Percentiles rank a stretch among this genome's conserved stretches.
Evolutionary conservation across 2,888 invertebrate species (phyloP).

Genomic region (Zeuzera pyrina): DNA sequence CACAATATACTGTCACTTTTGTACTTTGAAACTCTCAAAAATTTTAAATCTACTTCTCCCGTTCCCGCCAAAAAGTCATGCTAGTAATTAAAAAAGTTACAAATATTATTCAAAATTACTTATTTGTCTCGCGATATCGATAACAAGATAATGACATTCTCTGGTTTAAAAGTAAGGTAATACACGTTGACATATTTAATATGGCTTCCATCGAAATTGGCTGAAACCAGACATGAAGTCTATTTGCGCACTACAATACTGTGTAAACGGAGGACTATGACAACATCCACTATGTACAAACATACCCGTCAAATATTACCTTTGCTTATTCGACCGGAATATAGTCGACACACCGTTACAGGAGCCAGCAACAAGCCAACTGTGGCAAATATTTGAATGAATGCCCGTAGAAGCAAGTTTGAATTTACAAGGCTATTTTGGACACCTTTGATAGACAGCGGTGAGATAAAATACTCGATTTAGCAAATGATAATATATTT

Average conservation of each 20-base stretch:
- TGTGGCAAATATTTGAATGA: conserved; percentile 48
- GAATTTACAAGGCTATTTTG: conserved; percentile 10
- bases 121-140: no score
- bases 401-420: conserved; percentile 29
- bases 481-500: no score
- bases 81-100: no score
- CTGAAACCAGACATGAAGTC: conserved; percentile 10
- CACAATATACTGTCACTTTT: no score
- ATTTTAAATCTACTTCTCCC: no score
- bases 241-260: conserved; percentile 21
- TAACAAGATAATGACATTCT: conserved; percentile 11
- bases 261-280: conserved; percentile 18
- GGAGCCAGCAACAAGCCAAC: conserved; percentile 14
- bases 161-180: background rate
- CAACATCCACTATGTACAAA: conserved; percentile 10
- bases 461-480: no score
- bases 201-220: background rate
- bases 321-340: conserved; percentile 31
- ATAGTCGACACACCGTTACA: conserved; percentile 25
- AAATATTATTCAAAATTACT: no score
- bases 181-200: no score
- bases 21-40: no score
- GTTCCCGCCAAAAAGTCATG: no score
- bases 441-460: no score
- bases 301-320: conserved; percentile 34